Evolutionary conservation across 2,113 vertebrate species (phyloP), one percentile per base, ranked within the genome.

Genomic region (Aspiorhynchus laticeps): DNA sequence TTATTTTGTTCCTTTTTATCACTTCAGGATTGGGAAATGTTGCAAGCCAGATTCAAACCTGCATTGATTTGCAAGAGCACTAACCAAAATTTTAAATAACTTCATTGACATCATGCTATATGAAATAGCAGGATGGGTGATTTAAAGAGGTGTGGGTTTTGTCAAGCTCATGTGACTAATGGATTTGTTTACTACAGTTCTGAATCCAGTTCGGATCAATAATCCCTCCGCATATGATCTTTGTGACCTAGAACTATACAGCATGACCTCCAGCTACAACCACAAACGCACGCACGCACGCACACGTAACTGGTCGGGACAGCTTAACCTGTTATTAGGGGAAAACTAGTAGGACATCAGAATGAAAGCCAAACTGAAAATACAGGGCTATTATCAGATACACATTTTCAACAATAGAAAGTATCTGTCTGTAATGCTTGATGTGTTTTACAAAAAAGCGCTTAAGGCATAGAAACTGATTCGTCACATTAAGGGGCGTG

Each of bases 161-260:
- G 21, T 33, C 79, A 59, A 26, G 85, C 83, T 67, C 41, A 48
- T 67, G 41, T 85, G 36, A 65, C 12, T 84, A 46, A 83, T 83
- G 69, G 56, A 59, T 87, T 36, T 63, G 59, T 82, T 86, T 78
- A 86, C 78, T 85, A 67, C 41, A 77, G 56, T 51, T 33, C 11
- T 56, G 41, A 65, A 63, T 19, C 26, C 56, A 59, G 85, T n/a
- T 73, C 2, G 5, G 48, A 88, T 73, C 73, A 51, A 88, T 78
- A 79, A 67, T 7, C 38, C 59, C 12, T 31, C 43, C 26, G 71
- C 78, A 85, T 56, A 17, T 48, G 46, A 48, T 36, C 8, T 8
- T 59, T 3, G 46, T 77, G 84, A 46, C 28, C 51, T 31, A 61
- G 15, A 33, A 59, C 63, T n/a, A 46, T 59, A 17, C 31, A 82